Conservation (phyloP, 1,140 invertebrate genomes). For the Pseudobourletiella spinata region DNA sequence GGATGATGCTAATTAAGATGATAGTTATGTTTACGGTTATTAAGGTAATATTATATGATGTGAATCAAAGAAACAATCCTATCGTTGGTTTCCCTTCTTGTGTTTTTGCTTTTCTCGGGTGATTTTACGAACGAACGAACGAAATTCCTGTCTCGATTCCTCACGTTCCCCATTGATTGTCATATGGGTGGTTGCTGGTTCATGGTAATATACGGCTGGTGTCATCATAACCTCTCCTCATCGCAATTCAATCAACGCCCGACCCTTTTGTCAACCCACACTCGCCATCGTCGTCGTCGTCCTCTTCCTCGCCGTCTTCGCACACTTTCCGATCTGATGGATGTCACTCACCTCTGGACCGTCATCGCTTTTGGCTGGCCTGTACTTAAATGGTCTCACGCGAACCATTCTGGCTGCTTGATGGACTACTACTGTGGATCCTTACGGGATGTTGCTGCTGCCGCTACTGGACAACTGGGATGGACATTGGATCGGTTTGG, state of each 20-base stretch:
- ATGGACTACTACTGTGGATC: too few species aligned
- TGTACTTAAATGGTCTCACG: too few species aligned
- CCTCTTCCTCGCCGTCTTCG: neutral
- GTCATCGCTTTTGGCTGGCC: too few species aligned
- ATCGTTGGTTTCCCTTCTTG: conserved; percentile 29
- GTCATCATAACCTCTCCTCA: neutral
- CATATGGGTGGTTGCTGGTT: conserved; percentile 2
- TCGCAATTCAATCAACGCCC: neutral
- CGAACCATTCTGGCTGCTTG: too few species aligned
- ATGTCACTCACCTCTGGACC: too few species aligned
- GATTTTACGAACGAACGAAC: conserved; percentile 14
- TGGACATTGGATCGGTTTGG: conserved; percentile 1
- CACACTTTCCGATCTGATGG: too few species aligned
- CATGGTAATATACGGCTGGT: neutral
- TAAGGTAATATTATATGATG: neutral
- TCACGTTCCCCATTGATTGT: neutral
- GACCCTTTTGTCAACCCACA: neutral
- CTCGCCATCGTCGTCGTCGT: neutral
- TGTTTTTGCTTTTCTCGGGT: conserved; percentile 28
- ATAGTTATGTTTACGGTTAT: too few species aligned
- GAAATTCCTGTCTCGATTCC: conserved; percentile 6
- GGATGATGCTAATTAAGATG: too few species aligned
- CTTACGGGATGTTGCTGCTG: too few species aligned
- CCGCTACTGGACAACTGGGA: too few species aligned
- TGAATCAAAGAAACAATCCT: conserved; percentile 21